These are phyloP conservation scores for Entomobrya proxima DNA, from an alignment of 2,888 invertebrate species.

Conservation along the genomic window DNA sequence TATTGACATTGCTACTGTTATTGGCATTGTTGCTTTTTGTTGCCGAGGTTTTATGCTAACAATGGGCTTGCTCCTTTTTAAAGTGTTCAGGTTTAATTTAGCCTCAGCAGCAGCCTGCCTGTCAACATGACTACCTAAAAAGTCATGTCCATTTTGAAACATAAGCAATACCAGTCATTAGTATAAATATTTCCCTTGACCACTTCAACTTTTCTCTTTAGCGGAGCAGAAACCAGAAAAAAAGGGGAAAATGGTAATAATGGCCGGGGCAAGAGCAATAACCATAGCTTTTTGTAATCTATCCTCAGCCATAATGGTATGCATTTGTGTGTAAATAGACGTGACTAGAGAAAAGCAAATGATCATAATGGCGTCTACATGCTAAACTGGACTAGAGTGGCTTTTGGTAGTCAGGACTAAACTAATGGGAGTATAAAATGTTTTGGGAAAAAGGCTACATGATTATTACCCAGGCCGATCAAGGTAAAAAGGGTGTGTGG, in stretches of 20 bases:
- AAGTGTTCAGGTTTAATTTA: neutral
- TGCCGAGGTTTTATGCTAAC: no score
- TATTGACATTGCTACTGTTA: neutral
- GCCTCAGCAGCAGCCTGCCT: neutral
- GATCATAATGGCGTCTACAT: neutral
- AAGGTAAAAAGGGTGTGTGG: conserved; percentile 9
- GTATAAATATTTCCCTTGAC: neutral
- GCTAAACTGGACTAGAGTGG: no score
- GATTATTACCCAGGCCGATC: neutral
- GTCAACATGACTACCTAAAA: conserved; percentile 1
- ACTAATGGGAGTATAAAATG: neutral
- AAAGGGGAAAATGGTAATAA: neutral
- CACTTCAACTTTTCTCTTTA: neutral
- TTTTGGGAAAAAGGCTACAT: neutral
- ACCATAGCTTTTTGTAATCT: no score
- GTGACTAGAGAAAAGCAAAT: neutral
- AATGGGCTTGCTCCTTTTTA: no score
- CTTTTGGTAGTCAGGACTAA: neutral
- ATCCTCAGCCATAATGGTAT: no score
- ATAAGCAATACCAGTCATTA: neutral
- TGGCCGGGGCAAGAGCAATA: neutral
- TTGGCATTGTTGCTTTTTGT: neutral
- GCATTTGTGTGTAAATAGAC: no score
- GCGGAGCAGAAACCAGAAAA: neutral
- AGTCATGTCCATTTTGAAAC: neutral